phyloP scores from a whole-genome alignment of 2,113 vertebrate genomes.

The Passer domesticus region DNA sequence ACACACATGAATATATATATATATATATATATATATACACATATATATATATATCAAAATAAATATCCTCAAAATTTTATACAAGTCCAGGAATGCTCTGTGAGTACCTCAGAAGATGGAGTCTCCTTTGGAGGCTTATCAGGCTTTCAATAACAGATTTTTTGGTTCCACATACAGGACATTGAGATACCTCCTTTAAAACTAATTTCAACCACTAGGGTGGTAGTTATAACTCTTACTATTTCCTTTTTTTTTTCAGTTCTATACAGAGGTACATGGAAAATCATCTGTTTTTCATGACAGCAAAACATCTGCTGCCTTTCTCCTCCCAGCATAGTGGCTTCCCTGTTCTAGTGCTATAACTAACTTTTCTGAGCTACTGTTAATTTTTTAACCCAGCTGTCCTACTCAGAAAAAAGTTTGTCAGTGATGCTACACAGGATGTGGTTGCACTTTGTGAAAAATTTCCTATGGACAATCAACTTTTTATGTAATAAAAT shows the following conservation, averaged over 20 bases:
- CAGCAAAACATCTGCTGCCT: not conserved
- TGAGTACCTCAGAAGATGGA: not conserved
- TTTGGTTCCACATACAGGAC: not conserved
- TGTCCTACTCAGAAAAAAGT: not conserved
- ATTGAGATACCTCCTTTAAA: not conserved
- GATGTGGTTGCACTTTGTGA: not conserved
- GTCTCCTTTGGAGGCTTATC: not conserved
- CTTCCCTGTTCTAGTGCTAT: not conserved
- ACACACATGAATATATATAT: not conserved
- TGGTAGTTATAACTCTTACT: not conserved
- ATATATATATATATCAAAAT: not conserved
- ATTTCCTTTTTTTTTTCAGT: not conserved
- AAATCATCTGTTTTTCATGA: not conserved
- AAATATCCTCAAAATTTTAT: not conserved
- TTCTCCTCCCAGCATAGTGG: not conserved
- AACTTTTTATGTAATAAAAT: conserved; percentile 39
- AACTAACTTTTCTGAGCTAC: not conserved
- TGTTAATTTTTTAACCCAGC: not conserved
- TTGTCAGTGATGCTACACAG: not conserved
- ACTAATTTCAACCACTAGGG: not conserved
- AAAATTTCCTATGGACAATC: conserved; percentile 24
- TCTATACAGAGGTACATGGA: not conserved
- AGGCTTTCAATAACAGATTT: not conserved
- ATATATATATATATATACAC: too few species aligned
- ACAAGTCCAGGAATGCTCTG: rapidly evolving